Evolutionary conservation across 2,113 vertebrate species (phyloP).

Genomic region (Dromiciops gliroides): DNA sequence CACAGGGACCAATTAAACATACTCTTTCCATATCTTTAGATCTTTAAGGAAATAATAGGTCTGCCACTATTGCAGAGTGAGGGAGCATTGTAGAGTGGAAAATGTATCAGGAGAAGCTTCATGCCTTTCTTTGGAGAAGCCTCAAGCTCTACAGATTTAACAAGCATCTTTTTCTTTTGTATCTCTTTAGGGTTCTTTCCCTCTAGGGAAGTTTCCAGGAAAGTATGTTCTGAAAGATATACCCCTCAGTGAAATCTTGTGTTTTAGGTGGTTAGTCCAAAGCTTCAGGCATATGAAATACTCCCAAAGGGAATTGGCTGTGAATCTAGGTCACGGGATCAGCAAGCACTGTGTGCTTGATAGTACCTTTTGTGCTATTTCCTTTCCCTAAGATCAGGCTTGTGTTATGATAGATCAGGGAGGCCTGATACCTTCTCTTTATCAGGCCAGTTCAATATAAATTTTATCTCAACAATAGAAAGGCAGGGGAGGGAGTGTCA

Average conservation of each 20-base stretch:
- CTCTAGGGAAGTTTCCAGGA: background rate
- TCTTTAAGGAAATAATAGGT: background rate
- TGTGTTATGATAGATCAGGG: background rate
- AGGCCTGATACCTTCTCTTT: background rate
- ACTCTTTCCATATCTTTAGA: background rate
- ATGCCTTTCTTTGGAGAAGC: background rate
- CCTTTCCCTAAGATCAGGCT: background rate
- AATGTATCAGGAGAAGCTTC: background rate
- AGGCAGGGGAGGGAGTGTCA: background rate
- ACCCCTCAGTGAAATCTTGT: background rate
- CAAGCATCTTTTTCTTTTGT: background rate
- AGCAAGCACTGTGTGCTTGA: background rate
- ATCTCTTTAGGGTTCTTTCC: background rate
- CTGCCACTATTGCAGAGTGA: background rate
- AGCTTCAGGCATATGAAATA: background rate
- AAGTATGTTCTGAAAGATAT: background rate
- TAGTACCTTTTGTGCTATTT: background rate
- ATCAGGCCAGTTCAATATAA: background rate
- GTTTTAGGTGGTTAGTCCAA: background rate
- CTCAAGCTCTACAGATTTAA: background rate
- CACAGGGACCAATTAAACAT: background rate
- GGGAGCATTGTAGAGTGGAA: background rate
- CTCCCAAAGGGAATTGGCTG: background rate
- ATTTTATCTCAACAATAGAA: background rate
- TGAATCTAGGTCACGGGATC: background rate